A percentile compares a stretch with the other conserved stretches of the same genome.
phyloP scores from a whole-genome alignment of 2,113 vertebrate genomes.

The Zosterops pallidus region DNA sequence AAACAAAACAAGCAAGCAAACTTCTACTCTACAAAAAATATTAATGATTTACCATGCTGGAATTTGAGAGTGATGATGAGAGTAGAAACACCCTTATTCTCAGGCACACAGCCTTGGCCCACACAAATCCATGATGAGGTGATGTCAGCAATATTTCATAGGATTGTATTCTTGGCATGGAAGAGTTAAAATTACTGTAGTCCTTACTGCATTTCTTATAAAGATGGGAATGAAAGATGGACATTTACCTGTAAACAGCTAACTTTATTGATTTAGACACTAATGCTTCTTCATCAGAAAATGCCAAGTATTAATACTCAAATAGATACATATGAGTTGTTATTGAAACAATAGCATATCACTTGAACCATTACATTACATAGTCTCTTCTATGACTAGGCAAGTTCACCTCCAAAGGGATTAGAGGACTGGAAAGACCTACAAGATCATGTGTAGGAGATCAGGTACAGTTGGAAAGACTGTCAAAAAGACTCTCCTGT shows the following conservation, averaged over 20 bases:
- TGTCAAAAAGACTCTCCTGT: background rate
- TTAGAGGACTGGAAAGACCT: background rate
- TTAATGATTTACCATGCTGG: background rate
- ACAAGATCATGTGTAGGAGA: background rate
- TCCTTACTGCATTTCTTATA: background rate
- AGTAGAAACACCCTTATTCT: background rate
- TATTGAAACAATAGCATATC: background rate
- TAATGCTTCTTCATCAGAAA: background rate
- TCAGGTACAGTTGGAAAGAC: background rate
- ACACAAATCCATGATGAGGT: background rate
- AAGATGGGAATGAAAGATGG: background rate
- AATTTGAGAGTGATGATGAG: background rate
- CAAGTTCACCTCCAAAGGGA: background rate
- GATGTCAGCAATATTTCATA: background rate
- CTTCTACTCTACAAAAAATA: background rate
- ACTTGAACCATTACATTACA: background rate
- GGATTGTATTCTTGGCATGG: background rate
- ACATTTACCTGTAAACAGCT: background rate
- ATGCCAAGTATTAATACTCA: background rate
- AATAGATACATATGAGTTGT: background rate
- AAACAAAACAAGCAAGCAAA: background rate
- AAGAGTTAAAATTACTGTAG: background rate
- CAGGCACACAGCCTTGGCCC: background rate
- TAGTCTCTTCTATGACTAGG: background rate
- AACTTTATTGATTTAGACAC: background rate